Evolutionary conservation across 2,797 vertebrate species (phyloP).

Genomic region (Cynodonichthys magdalenae): DNA sequence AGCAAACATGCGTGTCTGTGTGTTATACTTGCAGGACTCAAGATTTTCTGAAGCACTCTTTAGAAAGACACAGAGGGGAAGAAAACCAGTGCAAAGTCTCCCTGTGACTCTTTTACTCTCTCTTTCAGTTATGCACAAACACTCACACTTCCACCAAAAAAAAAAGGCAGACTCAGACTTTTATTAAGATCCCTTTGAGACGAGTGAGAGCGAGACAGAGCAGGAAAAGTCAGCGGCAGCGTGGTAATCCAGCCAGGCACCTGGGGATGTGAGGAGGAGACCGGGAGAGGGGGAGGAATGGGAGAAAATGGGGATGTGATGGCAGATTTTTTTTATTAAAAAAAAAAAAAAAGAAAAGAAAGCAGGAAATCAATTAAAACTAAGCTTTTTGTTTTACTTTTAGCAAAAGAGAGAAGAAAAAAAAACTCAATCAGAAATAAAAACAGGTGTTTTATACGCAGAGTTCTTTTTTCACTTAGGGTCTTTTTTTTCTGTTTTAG

Average conservation of each 20-base stretch:
- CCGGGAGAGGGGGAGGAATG: conserved; percentile 12
- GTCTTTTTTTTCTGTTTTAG: neutral
- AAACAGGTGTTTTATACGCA: neutral
- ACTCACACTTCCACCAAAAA: conserved; percentile 19
- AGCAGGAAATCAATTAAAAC: neutral
- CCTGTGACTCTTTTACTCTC: conserved; percentile 22
- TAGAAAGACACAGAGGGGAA: conserved; percentile 76
- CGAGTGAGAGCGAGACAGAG: conserved; percentile 75
- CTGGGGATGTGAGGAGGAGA: conserved; percentile 69
- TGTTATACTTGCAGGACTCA: conserved; percentile 73
- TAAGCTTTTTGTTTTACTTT: conserved; percentile 34
- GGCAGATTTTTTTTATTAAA: conserved; percentile 35
- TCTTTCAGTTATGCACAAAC: neutral
- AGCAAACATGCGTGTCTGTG: neutral
- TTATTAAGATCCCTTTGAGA: conserved; percentile 81
- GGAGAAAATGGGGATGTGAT: neutral
- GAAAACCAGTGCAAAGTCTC: conserved; percentile 67
- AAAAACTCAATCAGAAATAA: neutral
- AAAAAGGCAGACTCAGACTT: conserved; percentile 69
- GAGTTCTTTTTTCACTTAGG: neutral
- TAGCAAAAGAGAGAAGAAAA: conserved; percentile 2
- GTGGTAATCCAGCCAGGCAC: conserved; percentile 79
- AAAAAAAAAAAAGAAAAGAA: conserved; percentile 28
- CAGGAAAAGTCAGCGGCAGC: conserved; percentile 82
- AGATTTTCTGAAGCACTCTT: conserved; percentile 85